Percentiles rank a stretch among this genome's conserved stretches.
These are phyloP conservation scores for Endomychus coccineus DNA, from an alignment of 2,888 invertebrate species.

Conservation along the genomic window DNA sequence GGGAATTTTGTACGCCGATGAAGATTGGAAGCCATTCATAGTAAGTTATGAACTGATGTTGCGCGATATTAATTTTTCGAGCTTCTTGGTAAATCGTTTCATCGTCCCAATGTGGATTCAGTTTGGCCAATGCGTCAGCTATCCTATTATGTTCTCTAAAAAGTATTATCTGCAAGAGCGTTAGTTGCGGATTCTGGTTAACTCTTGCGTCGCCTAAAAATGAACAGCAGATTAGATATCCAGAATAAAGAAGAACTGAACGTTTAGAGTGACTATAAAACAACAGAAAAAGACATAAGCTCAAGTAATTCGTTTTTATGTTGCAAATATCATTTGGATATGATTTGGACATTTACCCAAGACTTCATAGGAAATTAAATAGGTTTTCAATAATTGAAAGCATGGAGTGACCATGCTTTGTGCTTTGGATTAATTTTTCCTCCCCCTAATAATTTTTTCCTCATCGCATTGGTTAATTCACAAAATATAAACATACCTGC, in stretches of 20 bases:
- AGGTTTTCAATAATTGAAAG: too few species aligned
- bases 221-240: too few species aligned
- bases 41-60: slow-evolving; percentile 66
- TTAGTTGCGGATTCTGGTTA: slow-evolving; percentile 67
- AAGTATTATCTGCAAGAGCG: slow-evolving; percentile 59
- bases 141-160: slow-evolving; percentile 69
- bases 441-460: too few species aligned
- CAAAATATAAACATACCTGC: slow-evolving; percentile 57
- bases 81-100: slow-evolving; percentile 68
- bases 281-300: too few species aligned
- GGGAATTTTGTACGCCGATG: slow-evolving; percentile 57
- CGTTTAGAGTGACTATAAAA: too few species aligned
- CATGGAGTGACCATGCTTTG: too few species aligned
- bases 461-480: too few species aligned
- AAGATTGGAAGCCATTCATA: slow-evolving; percentile 72
- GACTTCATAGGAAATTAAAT: too few species aligned
- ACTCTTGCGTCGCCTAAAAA: slow-evolving; percentile 56
- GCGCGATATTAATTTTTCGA: slow-evolving; percentile 59
- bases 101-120: slow-evolving; percentile 73
- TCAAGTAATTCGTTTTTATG: too few species aligned
- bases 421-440: too few species aligned
- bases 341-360: too few species aligned
- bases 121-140: slow-evolving; percentile 49
- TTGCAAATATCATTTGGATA: too few species aligned
- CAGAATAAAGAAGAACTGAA: background rate